phyloP scores from a whole-genome alignment of 2,113 vertebrate species.

The Ibidorhyncha struthersii region DNA sequence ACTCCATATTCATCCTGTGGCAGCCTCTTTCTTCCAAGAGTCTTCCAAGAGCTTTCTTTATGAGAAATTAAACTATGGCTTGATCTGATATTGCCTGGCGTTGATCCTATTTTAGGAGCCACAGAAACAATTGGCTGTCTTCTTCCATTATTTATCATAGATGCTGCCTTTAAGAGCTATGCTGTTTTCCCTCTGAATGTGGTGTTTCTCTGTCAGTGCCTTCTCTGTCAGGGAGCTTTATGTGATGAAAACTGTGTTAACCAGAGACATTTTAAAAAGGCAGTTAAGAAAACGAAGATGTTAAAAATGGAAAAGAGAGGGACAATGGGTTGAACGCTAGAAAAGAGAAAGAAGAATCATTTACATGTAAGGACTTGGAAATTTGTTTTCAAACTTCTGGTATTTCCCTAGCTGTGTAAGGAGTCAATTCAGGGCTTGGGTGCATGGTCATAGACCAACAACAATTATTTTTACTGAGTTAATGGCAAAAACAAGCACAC shows the following conservation, averaged over 20 bases:
- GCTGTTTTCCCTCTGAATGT: not conserved
- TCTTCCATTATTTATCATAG: conserved; percentile 7
- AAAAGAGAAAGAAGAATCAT: not conserved
- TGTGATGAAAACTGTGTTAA: not conserved
- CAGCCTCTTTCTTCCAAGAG: not conserved
- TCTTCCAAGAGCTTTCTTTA: not conserved
- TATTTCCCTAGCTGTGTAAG: not conserved
- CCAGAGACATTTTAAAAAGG: not conserved
- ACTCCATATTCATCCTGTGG: not conserved
- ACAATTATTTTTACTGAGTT: not conserved
- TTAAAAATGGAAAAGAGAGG: not conserved
- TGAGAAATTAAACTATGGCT: not conserved
- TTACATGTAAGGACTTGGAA: not conserved
- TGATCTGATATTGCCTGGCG: not conserved
- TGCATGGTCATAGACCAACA: not conserved
- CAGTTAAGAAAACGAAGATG: not conserved
- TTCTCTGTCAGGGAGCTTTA: not conserved
- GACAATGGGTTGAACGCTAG: not conserved
- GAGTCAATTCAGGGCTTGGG: not conserved
- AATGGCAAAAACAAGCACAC: not conserved
- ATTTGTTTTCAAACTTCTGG: not conserved
- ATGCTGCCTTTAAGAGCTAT: not conserved
- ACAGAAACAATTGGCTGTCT: not conserved
- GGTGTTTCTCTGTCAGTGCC: not conserved
- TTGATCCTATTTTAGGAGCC: not conserved